Percentiles rank a stretch among this genome's conserved stretches.
phyloP scores from a whole-genome alignment of 2,113 vertebrate genomes.

The Mustela nigripes region DNA sequence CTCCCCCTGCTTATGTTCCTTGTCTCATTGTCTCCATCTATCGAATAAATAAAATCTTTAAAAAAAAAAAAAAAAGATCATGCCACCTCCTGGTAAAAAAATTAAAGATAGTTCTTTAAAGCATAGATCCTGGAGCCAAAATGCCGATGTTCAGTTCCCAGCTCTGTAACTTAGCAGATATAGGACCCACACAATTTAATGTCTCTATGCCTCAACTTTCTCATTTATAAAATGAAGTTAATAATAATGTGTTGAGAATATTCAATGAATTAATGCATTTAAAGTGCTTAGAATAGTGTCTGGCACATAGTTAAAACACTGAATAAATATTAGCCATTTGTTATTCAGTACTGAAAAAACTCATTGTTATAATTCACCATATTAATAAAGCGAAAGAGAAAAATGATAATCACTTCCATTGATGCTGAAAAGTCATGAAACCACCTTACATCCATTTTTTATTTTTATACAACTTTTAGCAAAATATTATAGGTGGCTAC shows the following conservation, averaged over 20 bases:
- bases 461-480: not conserved
- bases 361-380: not conserved
- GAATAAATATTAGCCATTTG: constrained; percentile 8
- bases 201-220: not conserved
- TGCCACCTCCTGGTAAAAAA: not conserved
- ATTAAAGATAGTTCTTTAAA: not conserved
- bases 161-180: not conserved
- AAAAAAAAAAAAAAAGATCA: not conserved
- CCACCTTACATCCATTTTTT: constrained; percentile 6
- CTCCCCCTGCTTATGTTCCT: too few species aligned
- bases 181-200: not conserved
- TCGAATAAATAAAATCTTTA: too few species aligned
- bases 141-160: not conserved
- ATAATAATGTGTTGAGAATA: not conserved
- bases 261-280: not conserved
- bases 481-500: constrained; percentile 30
- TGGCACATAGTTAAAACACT: not conserved
- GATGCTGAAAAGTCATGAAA: not conserved
- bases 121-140: not conserved
- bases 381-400: not conserved
- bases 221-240: not conserved
- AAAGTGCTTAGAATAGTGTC: not conserved
- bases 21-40: too few species aligned
- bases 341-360: constrained; percentile 17
- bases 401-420: not conserved